A percentile compares a stretch with the other conserved stretches of the same genome.
phyloP scores from a whole-genome alignment of 2,797 vertebrate genomes.

The Furcifer pardalis region DNA sequence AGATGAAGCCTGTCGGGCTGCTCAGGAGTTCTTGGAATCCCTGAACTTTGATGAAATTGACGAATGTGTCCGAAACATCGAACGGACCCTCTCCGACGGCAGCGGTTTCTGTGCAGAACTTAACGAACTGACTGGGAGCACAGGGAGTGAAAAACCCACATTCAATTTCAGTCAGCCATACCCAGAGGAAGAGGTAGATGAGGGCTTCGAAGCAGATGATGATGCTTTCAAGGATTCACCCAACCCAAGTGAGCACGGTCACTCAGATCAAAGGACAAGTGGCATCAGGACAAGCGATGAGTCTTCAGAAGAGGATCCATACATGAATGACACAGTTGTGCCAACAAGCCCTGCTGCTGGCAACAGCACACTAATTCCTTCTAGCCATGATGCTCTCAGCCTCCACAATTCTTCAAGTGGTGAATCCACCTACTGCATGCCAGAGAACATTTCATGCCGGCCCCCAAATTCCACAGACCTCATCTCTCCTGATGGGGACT shows the following conservation, averaged over 20 bases:
- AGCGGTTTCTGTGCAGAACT: conserved; percentile 61
- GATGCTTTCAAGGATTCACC: conserved; percentile 96
- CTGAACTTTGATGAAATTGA: conserved; percentile 98
- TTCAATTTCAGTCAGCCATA: conserved; percentile 84
- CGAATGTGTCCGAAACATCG: conserved; percentile 93
- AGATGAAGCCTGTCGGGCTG: conserved; percentile 92
- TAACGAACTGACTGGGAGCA: conserved; percentile 52
- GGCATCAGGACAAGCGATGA: conserved; percentile 97
- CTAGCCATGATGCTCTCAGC: conserved; percentile 60
- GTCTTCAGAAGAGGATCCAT: conserved; percentile 96
- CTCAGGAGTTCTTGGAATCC: conserved; percentile 95
- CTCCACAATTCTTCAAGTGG: conserved; percentile 77
- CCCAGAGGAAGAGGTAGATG: conserved; percentile 91
- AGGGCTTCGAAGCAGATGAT: conserved; percentile 94
- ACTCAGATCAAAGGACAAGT: conserved; percentile 95
- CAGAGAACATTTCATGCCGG: conserved; percentile 74
- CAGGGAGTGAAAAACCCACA: conserved; percentile 62
- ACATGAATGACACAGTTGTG: conserved; percentile 88
- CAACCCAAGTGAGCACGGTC: conserved; percentile 94
- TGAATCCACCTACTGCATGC: conserved; percentile 83
- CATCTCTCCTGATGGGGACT: conserved; percentile 89
- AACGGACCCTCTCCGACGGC: conserved; percentile 83
- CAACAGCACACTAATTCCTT: conserved; percentile 69
- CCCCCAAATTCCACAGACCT: conserved; percentile 80
- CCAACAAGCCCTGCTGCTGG: conserved; percentile 72